A percentile compares a stretch with the other conserved stretches of the same genome.
Evolutionary conservation across 1,140 invertebrate species (phyloP).

Genomic region (Chironomus striatipennis): DNA sequence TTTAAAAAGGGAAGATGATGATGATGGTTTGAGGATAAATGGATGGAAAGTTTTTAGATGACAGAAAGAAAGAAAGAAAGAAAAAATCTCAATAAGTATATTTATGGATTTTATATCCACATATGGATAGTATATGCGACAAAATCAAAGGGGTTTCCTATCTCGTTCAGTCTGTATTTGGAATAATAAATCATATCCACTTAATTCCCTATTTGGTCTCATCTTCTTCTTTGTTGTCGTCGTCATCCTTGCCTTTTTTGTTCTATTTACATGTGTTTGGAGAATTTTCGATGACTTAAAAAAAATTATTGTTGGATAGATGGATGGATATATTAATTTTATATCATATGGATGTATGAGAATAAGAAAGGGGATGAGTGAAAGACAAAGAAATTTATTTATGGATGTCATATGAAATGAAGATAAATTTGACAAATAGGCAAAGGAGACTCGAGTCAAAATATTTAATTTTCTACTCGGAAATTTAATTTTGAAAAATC

Average conservation of each 20-base stretch:
- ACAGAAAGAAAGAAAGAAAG: neutral
- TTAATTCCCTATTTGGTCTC: slow-evolving; percentile 21
- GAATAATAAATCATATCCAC: slow-evolving; percentile 17
- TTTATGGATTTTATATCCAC: neutral
- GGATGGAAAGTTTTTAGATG: neutral
- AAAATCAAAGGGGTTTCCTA: slow-evolving; percentile 12
- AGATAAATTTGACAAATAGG: slow-evolving; percentile 18
- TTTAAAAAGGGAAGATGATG: neutral
- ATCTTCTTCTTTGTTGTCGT: neutral
- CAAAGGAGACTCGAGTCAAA: neutral
- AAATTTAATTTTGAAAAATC: no score
- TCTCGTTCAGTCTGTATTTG: neutral
- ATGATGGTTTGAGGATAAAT: neutral
- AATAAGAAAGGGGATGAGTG: neutral
- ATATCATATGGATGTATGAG: neutral
- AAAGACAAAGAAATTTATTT: slow-evolving; percentile 7
- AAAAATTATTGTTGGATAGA: neutral
- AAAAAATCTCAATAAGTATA: neutral
- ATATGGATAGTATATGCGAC: neutral
- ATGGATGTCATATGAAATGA: slow-evolving; percentile 19
- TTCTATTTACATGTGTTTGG: slow-evolving; percentile 13
- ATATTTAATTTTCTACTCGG: no score
- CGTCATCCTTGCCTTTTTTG: neutral
- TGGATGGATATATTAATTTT: neutral
- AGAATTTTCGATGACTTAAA: neutral